Conservation (phyloP, 2,113 vertebrate species). For the Charadrius vociferus region DNA sequence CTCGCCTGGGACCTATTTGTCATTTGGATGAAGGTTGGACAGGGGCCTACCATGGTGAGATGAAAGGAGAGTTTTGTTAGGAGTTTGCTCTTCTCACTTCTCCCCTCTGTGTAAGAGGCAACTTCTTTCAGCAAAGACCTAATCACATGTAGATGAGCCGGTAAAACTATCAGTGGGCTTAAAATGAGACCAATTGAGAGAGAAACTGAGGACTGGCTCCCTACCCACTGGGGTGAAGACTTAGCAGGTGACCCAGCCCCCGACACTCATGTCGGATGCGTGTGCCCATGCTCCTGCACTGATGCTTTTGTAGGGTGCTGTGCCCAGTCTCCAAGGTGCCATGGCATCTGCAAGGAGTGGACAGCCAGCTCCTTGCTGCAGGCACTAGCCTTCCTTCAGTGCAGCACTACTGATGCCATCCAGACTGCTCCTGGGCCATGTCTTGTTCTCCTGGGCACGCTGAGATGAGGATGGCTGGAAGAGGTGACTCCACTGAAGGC, state of each 20-base stretch:
- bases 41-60: accelerated
- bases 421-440: accelerated
- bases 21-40: background rate
- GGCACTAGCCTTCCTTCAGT: background rate
- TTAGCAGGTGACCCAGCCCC: background rate
- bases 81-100: background rate
- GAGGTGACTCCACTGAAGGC: background rate
- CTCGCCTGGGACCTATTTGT: accelerated
- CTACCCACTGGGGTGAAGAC: background rate
- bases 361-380: background rate
- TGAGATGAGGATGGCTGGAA: background rate
- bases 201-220: background rate
- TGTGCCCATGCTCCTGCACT: background rate
- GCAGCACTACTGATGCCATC: background rate
- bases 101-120: background rate
- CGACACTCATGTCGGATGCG: accelerated
- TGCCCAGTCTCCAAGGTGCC: background rate
- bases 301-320: background rate
- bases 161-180: background rate
- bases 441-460: background rate
- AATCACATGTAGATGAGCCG: background rate
- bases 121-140: background rate
- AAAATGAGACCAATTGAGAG: background rate
- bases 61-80: background rate
- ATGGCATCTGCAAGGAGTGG: background rate